Conservation (phyloP, 2,797 vertebrate genomes). For the Gambelia wislizenii region DNA sequence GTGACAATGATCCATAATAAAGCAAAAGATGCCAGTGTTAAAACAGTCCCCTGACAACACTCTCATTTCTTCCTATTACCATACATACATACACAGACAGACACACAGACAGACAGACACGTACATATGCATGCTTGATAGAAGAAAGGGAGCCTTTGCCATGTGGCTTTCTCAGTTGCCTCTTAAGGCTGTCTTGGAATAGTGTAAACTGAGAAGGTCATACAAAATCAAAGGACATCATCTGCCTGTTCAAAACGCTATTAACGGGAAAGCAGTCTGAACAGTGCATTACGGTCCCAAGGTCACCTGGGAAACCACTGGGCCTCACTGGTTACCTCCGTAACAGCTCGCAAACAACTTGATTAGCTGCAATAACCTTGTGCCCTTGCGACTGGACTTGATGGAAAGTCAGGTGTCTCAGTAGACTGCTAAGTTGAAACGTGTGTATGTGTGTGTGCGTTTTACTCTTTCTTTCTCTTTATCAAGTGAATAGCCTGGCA, state of each 20-base stretch:
- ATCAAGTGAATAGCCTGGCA: conserved; percentile 8
- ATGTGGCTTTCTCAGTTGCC: conserved; percentile 9
- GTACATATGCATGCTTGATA: conserved; percentile 5
- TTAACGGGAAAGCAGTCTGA: conserved; percentile 64
- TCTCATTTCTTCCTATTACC: too few species aligned
- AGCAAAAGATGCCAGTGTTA: background rate
- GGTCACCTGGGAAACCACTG: conserved; percentile 64
- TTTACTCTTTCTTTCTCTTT: background rate
- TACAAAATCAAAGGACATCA: conserved; percentile 72
- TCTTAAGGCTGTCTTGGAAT: conserved; percentile 50
- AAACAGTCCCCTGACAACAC: background rate
- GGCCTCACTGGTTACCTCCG: conserved; percentile 44
- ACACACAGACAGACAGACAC: background rate
- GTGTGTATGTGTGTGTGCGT: background rate
- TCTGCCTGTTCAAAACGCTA: conserved; percentile 72
- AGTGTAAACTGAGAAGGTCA: conserved; percentile 73
- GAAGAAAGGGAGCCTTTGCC: background rate
- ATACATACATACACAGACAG: background rate
- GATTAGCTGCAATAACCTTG: conserved; percentile 72
- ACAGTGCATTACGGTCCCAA: conserved; percentile 52
- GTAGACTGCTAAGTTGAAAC: conserved; percentile 56
- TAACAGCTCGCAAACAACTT: conserved; percentile 54
- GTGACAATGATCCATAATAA: background rate
- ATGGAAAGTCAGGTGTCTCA: conserved; percentile 51
- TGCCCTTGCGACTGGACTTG: conserved; percentile 63